These are phyloP conservation scores for Phrixothrix hirtus DNA, from an alignment of 2,888 invertebrate genomes.

Conservation along the genomic window DNA sequence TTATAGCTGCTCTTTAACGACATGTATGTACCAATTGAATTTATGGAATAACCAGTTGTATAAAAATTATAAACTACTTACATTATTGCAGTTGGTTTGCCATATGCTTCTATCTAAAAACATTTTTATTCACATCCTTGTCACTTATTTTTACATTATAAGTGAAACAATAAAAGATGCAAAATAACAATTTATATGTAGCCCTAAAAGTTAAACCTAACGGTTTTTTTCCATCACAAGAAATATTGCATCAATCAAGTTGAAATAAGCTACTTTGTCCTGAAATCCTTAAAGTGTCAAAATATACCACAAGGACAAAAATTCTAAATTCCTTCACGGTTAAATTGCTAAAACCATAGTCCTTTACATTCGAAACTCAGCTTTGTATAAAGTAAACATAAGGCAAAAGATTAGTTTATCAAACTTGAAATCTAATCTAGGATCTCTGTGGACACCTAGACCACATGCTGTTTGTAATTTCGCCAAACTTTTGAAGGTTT, in stretches of 20 bases:
- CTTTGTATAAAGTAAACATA: constrained; percentile 8
- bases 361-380: constrained; percentile 1
- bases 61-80: background rate
- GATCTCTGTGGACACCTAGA: constrained; percentile 47
- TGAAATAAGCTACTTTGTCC: constrained; percentile 7
- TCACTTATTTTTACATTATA: no score
- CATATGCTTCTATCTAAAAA: background rate
- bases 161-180: background rate
- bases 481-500: constrained; percentile 28
- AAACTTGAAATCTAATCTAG: constrained; percentile 46
- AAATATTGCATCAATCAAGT: constrained; percentile 10
- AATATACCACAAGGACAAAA: constrained; percentile 15
- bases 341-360: constrained; percentile 5
- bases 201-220: constrained; percentile 3
- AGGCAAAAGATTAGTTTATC: constrained; percentile 34
- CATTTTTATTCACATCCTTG: background rate
- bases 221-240: background rate
- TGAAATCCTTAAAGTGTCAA: constrained; percentile 14
- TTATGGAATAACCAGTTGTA: background rate
- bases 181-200: background rate
- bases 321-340: constrained; percentile 20
- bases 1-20: constrained; percentile 5
- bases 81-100: background rate
- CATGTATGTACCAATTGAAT: constrained; percentile 1
- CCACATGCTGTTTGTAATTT: constrained; percentile 44